Conservation (phyloP, 2,888 invertebrate genomes). For the Drosophila mimetica region DNA sequence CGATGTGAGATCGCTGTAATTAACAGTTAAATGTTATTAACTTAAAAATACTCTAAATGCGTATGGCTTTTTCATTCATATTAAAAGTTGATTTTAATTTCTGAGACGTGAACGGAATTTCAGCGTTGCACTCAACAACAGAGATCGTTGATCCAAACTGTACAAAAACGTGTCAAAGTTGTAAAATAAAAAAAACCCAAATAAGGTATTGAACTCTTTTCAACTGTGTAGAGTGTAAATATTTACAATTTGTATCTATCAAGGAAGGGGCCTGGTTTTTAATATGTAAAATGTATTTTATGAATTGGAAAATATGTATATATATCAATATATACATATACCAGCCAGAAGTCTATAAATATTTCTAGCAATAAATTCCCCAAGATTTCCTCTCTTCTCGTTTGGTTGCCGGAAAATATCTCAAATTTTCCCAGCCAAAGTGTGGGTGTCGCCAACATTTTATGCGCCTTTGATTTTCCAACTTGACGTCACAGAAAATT, state of each 20-base stretch:
- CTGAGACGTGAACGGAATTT: slow-evolving; percentile 19
- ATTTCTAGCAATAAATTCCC: slow-evolving; percentile 9
- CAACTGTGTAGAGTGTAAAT: not conserved
- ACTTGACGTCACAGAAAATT: slow-evolving; percentile 50
- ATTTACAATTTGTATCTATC: not conserved
- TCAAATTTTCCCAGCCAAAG: slow-evolving; percentile 16
- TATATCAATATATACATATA: not conserved
- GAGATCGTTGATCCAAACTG: slow-evolving; percentile 19
- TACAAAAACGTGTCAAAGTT: slow-evolving; percentile 11
- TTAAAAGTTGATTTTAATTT: slow-evolving; percentile 19
- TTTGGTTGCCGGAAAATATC: slow-evolving; percentile 18
- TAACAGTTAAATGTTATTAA: not conserved
- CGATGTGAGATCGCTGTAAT: not conserved
- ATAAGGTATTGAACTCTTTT: slow-evolving; percentile 12
- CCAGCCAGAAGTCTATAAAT: slow-evolving; percentile 24
- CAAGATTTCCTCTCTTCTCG: slow-evolving; percentile 20
- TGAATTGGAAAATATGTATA: slow-evolving; percentile 6
- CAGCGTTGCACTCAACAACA: slow-evolving; percentile 15
- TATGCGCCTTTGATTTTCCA: slow-evolving; percentile 30
- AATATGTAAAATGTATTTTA: slow-evolving; percentile 17
- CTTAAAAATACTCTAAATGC: not conserved
- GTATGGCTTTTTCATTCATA: slow-evolving; percentile 16
- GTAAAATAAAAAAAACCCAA: slow-evolving; percentile 6
- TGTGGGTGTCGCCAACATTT: slow-evolving; percentile 50
- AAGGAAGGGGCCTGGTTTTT: slow-evolving; percentile 26